A percentile compares a stretch with the other conserved stretches of the same genome.
Evolutionary conservation across 1,140 invertebrate genomes (phyloP).

Genomic region (Dendrolimus kikuchii): DNA sequence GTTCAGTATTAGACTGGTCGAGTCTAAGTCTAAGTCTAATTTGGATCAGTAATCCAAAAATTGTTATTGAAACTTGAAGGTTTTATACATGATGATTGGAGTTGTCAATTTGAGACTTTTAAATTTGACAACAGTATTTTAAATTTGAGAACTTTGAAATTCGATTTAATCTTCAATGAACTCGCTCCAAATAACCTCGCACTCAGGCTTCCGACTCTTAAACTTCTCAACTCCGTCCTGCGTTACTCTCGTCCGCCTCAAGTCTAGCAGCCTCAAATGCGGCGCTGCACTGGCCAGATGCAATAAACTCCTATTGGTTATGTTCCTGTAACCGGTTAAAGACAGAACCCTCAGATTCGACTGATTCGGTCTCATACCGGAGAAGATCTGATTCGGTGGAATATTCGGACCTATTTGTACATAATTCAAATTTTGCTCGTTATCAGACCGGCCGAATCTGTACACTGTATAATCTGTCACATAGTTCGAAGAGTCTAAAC

Average conservation of each 20-base stretch:
- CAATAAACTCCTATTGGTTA: conserved; percentile 77
- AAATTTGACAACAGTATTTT: too few species aligned
- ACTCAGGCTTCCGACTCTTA: conserved; percentile 30
- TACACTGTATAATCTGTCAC: conserved; percentile 41
- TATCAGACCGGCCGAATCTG: conserved; percentile 40
- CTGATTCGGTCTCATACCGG: conserved; percentile 27
- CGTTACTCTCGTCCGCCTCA: conserved; percentile 75
- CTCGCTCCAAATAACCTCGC: conserved; percentile 18
- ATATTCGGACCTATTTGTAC: conserved; percentile 35
- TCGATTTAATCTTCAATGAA: too few species aligned
- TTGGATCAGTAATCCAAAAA: too few species aligned
- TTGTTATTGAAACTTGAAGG: too few species aligned
- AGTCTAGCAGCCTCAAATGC: conserved; percentile 73
- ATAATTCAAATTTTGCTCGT: conserved; percentile 33
- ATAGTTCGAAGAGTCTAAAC: conserved; percentile 18
- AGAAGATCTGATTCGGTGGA: conserved; percentile 2
- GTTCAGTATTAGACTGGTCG: too few species aligned
- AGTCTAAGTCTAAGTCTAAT: too few species aligned
- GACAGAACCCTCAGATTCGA: conserved; percentile 47
- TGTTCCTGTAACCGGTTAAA: conserved; percentile 74
- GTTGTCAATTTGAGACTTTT: too few species aligned
- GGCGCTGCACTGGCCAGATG: conserved; percentile 76
- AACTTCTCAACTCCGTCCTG: conserved; percentile 72
- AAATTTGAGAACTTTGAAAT: too few species aligned
- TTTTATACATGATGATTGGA: too few species aligned